Evolutionary conservation across 2,888 invertebrate species (phyloP).

Genomic region (Synergus gifuensis): DNA sequence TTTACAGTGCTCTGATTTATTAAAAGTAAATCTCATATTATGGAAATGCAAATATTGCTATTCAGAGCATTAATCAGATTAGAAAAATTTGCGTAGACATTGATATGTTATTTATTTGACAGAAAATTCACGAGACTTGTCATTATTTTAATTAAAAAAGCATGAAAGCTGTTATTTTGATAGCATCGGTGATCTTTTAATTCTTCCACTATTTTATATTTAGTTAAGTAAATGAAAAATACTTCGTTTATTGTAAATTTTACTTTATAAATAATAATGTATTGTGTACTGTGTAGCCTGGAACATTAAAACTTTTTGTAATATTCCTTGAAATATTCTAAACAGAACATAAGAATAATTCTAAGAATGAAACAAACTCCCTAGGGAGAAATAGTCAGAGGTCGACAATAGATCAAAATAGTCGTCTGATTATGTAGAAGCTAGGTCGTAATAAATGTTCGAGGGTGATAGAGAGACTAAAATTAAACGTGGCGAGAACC

Average conservation of each 20-base stretch:
- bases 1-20: not conserved
- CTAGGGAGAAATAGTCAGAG: not conserved
- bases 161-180: not conserved
- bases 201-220: not conserved
- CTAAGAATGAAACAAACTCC: no score
- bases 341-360: not conserved
- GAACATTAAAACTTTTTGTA: not conserved
- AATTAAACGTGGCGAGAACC: not conserved
- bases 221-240: no score
- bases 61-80: no score
- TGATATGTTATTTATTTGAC: no score
- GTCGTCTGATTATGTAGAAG: not conserved
- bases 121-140: not conserved
- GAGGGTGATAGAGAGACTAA: not conserved
- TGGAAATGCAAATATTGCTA: not conserved
- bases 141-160: not conserved
- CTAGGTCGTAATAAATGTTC: not conserved
- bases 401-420: not conserved
- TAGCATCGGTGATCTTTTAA: not conserved
- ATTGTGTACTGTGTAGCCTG: no score
- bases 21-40: not conserved
- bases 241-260: no score
- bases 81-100: not conserved
- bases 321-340: not conserved
- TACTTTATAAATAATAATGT: no score